A percentile compares a stretch with the other conserved stretches of the same genome.
Evolutionary conservation across 2,888 invertebrate genomes (phyloP).

Genomic region (Aphodius granarius): DNA sequence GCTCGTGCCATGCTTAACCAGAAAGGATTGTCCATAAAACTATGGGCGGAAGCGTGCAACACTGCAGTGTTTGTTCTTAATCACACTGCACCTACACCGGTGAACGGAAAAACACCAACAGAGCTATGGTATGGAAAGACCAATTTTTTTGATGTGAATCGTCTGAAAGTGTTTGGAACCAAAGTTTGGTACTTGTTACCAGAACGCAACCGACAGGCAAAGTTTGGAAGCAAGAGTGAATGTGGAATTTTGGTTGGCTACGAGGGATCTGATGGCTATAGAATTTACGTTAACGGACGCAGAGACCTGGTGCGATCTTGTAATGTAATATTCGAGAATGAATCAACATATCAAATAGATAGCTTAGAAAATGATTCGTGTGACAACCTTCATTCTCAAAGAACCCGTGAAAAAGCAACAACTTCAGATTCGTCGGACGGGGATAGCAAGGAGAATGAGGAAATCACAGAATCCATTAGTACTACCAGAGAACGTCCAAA

Average conservation of each 20-base stretch:
- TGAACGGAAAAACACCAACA: neutral
- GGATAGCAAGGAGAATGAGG: too few relatives aligned
- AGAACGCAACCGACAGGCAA: neutral
- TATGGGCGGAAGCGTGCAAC: constrained; percentile 45
- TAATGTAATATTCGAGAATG: constrained; percentile 10
- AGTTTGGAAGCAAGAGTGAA: constrained; percentile 1
- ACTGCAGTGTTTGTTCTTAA: constrained; percentile 33
- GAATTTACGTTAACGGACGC: constrained; percentile 29
- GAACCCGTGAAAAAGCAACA: too few relatives aligned
- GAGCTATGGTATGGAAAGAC: neutral
- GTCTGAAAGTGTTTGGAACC: too few relatives aligned
- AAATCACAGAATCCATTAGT: too few relatives aligned
- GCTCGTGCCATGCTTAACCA: constrained; percentile 40
- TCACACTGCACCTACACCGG: constrained; percentile 25
- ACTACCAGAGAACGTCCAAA: too few relatives aligned
- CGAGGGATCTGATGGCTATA: constrained; percentile 34
- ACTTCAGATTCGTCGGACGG: too few relatives aligned
- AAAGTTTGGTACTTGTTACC: neutral
- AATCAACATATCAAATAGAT: neutral
- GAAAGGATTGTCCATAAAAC: constrained; percentile 32
- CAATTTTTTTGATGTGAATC: neutral
- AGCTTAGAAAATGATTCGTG: neutral
- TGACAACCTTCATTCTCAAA: neutral
- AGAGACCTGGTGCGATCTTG: neutral
- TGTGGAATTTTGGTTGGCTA: constrained; percentile 36